Base-by-base conservation (phyloP, 2,113 vertebrate genomes). In the Tympanuchus pallidicinctus region DNA sequence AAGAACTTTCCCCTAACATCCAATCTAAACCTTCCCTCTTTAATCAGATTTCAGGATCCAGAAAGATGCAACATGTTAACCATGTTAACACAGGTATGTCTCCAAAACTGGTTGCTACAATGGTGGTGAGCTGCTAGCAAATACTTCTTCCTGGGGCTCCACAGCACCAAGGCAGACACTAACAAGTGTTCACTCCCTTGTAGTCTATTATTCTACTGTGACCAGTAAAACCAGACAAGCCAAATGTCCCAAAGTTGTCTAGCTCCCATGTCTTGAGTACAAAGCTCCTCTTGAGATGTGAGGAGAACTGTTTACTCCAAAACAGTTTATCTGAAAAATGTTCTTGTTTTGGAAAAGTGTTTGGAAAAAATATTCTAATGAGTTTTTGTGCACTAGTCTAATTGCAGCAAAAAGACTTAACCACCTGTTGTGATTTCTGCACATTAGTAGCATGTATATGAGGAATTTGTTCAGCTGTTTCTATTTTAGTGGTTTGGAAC, bases 331-430 rank as follows among this genome's bases (percentile, higher is more conserved):
- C 20, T 74, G 32, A 38, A 72, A 77, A 72, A 2, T 61, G 25
- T 71, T 86, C 42, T 88, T 78, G 52, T 60, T 90, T 75, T 45
- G 32, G 69, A 93, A 92, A 82, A 4, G 32, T 85, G 69, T 88
- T 90, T 93, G 71, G 71, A 85, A 91, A 87, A 88, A 87, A 88
- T 28, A 32, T 48, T 48, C 71, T 76, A 73, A 63, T 65, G 74
- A 50, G 11, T 80, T 88, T 94, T 71, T 83, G 11, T 56, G 8
- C 54, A 32, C 60, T 65, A 12, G 28, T 73, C 40, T 95, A 92
- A 95, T 93, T 92, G 63, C 30, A 75, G 43, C 36, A 84, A 63
- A 77, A 54, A 67, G 13, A 60, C 45, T 77, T 42, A 86, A 50
- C 50, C 64, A 95, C 91, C 69, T 94, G 67, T 71, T 86, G 47